Conservation (phyloP, 1,140 invertebrate species). For the Papilio xuthus region DNA sequence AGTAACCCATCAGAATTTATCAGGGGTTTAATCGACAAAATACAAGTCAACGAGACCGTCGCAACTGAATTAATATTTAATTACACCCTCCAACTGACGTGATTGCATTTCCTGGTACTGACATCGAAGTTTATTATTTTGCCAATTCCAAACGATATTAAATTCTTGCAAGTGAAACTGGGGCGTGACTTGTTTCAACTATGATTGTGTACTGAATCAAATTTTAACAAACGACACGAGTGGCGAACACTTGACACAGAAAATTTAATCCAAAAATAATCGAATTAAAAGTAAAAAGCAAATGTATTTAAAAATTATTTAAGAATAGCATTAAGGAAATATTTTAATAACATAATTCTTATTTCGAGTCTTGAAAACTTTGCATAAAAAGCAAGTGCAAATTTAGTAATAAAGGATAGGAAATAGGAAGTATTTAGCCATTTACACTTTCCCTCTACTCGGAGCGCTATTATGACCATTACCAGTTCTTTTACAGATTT, state of each 20-base stretch:
- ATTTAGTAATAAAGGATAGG: constrained; percentile 32
- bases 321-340: neutral
- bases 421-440: constrained; percentile 35
- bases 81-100: constrained; percentile 65
- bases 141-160: constrained; percentile 76
- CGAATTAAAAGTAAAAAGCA: neutral
- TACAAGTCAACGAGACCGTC: constrained; percentile 48
- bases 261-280: constrained; percentile 9
- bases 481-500: constrained; percentile 35
- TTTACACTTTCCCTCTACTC: constrained; percentile 35
- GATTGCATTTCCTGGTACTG: constrained; percentile 76
- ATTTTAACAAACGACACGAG: constrained; percentile 28
- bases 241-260: neutral
- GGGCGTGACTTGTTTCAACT: constrained; percentile 53
- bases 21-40: constrained; percentile 40
- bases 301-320: neutral
- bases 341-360: neutral
- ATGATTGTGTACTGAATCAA: constrained; percentile 39
- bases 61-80: constrained; percentile 64
- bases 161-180: constrained; percentile 64
- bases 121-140: constrained; percentile 74
- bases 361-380: neutral
- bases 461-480: constrained; percentile 35
- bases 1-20: neutral
- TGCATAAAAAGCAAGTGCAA: constrained; percentile 21